Conservation (phyloP, 2,888 invertebrate genomes). For the Scelioninae gen. 1 region DNA sequence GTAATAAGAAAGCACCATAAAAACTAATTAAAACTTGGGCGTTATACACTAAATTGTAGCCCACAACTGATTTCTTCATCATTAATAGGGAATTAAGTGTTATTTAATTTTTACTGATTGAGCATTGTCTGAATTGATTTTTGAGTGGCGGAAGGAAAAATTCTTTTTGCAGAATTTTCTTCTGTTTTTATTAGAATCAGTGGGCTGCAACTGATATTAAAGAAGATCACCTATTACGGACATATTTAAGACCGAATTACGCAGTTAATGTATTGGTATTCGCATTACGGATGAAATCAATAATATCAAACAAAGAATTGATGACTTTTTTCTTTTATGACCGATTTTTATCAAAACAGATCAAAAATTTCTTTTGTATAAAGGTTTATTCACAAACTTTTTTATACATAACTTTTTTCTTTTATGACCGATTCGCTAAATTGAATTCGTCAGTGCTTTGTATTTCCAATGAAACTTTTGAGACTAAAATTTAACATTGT, state of each 20-base stretch:
- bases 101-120: too few relatives aligned
- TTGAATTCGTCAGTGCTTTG: not conserved
- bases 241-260: not conserved
- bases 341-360: too few relatives aligned
- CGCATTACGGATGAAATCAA: constrained; percentile 17
- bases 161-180: too few relatives aligned
- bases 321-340: constrained; percentile 24
- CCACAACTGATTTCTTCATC: constrained; percentile 14
- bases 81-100: not conserved
- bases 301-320: constrained; percentile 9
- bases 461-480: not conserved
- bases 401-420: too few relatives aligned
- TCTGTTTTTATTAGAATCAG: not conserved
- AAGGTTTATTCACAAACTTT: too few relatives aligned
- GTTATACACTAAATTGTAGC: constrained; percentile 12
- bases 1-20: constrained; percentile 2
- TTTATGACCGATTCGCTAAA: not conserved
- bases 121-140: too few relatives aligned
- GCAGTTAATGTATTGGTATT: not conserved
- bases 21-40: constrained; percentile 28
- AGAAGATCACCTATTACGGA: not conserved
- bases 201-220: not conserved
- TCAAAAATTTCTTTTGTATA: too few relatives aligned
- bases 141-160: too few relatives aligned
- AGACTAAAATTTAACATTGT: not conserved